Evolutionary conservation across 2,113 vertebrate species (phyloP), one percentile per base, ranked within the genome.

Genomic region (Nothobranchius furzeri): DNA sequence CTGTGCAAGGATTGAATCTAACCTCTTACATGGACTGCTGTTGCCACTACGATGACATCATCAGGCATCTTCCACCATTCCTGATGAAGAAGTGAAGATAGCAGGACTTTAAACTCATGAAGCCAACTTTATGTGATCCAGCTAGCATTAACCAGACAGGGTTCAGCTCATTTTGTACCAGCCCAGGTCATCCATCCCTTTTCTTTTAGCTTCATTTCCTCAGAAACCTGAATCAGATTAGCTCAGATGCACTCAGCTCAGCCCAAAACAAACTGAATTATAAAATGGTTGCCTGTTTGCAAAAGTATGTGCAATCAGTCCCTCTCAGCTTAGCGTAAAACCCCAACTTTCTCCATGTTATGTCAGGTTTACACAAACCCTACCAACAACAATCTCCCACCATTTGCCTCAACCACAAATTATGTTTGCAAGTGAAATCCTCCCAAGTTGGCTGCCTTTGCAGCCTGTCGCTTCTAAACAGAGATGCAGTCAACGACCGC

Each of bases 31-130:
- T 42, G 70, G 74, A 76, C 77, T 60, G 56, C 40, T 59, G 85
- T 87, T 85, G 70, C 85, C 78, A 83, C 84, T 81, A 75, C 64
- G 20, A 84, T 87, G 73, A 85, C 83, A 85, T 86, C 84, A 87
- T 43, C 54, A 45, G 47, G 58, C 57, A 37, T 48, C 46, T 70
- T 83, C 69, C 43, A 45, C 4, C 30, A 30, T 3, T 30, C 30
- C 30, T 30, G 30, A 30, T 30, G 30, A 30, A 30, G 30, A 30
- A 30, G 20, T 20, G 20, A 30, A 45, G 11, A 12, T 11, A 77
- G 54, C 15, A 73, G 37, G 17, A 60, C 80, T 67, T 70, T 68
- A 65, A 77, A 84, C 67, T 82, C 78, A 82, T 83, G 67, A 73
- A 37, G 17, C 10, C 71, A 54, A 63, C 66, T 65, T 54, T 53